Conservation (phyloP, 2,888 invertebrate species). For the Plemyria rubiginata region DNA sequence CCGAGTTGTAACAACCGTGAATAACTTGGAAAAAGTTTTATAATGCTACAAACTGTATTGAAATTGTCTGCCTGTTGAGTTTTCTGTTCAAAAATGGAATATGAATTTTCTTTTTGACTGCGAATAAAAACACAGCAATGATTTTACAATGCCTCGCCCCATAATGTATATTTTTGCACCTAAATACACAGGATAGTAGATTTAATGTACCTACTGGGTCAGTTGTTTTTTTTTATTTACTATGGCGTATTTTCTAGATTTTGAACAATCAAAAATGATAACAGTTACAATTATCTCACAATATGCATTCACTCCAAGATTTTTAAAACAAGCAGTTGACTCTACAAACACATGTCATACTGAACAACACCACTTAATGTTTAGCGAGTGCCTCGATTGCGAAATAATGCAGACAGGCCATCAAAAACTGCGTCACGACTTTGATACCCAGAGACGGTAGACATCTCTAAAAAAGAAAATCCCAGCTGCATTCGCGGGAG, state of each 20-base stretch:
- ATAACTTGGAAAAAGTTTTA: slow-evolving; percentile 21
- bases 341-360: too few species aligned
- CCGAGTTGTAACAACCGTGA: slow-evolving; percentile 16
- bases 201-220: not conserved
- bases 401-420: too few species aligned
- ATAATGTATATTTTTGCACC: not conserved
- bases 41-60: slow-evolving; percentile 6
- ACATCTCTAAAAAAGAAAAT: slow-evolving; percentile 46
- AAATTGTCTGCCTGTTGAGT: slow-evolving; percentile 20
- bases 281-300: too few species aligned
- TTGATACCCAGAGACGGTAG: too few species aligned
- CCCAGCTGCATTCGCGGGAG: slow-evolving; percentile 53
- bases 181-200: not conserved
- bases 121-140: not conserved
- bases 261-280: too few species aligned
- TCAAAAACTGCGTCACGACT: too few species aligned
- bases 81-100: not conserved
- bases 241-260: not conserved
- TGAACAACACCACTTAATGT: too few species aligned
- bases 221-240: not conserved
- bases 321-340: too few species aligned
- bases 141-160: not conserved
- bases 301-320: too few species aligned
- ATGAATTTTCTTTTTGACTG: not conserved
- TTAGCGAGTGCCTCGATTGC: too few species aligned